Percentiles rank a stretch among this genome's conserved stretches.
Conservation (phyloP, 2,797 vertebrate genomes). For the Phalanger gymnotis region DNA sequence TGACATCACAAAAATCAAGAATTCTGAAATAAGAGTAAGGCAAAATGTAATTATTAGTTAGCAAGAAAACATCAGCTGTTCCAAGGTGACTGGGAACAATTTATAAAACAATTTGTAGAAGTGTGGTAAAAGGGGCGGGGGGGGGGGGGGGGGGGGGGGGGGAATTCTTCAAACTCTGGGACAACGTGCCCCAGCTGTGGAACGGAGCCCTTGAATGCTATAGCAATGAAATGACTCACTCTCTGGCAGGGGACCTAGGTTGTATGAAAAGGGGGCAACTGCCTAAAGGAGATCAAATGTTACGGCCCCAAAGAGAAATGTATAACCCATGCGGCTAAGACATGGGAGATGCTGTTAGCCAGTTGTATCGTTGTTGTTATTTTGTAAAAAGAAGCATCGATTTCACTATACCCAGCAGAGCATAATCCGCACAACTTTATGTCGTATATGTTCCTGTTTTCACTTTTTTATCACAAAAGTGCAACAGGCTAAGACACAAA, state of each 20-base stretch:
- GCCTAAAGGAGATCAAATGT: constrained; percentile 50
- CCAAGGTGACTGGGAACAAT: constrained; percentile 35
- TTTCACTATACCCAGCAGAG: constrained; percentile 22
- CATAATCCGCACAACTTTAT: constrained; percentile 57
- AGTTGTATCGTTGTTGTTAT: constrained; percentile 55
- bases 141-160: too few relatives aligned
- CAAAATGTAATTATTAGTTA: background rate
- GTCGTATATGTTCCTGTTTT: constrained; percentile 41
- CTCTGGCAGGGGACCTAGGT: constrained; percentile 57
- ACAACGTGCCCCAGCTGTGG: constrained; percentile 19
- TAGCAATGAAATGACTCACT: constrained; percentile 58
- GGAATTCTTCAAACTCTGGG: constrained; percentile 30
- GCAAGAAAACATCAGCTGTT: constrained; percentile 11
- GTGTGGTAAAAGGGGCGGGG: background rate
- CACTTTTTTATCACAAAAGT: constrained; percentile 51
- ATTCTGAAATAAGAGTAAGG: constrained; percentile 30
- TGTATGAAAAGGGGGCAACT: constrained; percentile 53
- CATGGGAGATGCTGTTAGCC: constrained; percentile 53
- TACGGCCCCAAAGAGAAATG: constrained; percentile 45
- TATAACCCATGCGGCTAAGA: constrained; percentile 63
- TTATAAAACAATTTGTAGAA: constrained; percentile 26
- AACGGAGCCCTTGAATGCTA: constrained; percentile 39
- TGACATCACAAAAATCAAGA: background rate
- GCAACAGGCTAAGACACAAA: background rate
- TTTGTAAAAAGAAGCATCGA: constrained; percentile 42